Conservation (phyloP, 2,797 vertebrate species). For the Glossophaga mutica region DNA sequence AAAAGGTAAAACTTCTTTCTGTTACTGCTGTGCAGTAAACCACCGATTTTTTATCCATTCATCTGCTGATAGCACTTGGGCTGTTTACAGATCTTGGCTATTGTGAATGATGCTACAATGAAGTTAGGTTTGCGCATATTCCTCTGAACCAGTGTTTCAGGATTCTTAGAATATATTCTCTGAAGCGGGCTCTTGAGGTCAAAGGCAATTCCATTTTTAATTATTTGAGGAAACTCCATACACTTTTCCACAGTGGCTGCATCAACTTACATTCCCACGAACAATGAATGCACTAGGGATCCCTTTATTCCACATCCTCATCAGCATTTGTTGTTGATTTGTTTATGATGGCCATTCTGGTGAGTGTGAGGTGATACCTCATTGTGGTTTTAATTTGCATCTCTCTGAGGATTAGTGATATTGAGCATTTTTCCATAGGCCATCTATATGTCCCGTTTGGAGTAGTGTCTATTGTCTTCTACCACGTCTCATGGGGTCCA, state of each 20-base stretch:
- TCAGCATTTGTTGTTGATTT: neutral
- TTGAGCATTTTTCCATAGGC: neutral
- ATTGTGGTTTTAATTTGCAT: neutral
- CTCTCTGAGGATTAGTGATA: neutral
- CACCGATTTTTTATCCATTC: neutral
- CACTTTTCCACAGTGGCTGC: neutral
- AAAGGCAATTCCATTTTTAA: neutral
- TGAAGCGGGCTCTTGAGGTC: neutral
- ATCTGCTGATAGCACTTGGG: neutral
- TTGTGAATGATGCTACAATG: neutral
- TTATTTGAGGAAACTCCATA: neutral
- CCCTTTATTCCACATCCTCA: neutral
- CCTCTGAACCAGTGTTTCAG: neutral
- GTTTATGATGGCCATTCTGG: neutral
- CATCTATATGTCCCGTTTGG: neutral
- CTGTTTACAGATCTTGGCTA: neutral
- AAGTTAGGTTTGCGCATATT: neutral
- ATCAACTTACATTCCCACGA: neutral
- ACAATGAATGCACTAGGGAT: neutral
- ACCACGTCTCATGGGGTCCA: no score
- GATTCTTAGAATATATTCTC: neutral
- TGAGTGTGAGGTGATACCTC: neutral
- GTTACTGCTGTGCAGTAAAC: neutral
- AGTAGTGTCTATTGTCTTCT: neutral
- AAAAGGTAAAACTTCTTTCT: neutral